These are phyloP conservation scores for Malaclemys terrapin DNA, from an alignment of 2,113 vertebrate genomes.

Conservation along the genomic window DNA sequence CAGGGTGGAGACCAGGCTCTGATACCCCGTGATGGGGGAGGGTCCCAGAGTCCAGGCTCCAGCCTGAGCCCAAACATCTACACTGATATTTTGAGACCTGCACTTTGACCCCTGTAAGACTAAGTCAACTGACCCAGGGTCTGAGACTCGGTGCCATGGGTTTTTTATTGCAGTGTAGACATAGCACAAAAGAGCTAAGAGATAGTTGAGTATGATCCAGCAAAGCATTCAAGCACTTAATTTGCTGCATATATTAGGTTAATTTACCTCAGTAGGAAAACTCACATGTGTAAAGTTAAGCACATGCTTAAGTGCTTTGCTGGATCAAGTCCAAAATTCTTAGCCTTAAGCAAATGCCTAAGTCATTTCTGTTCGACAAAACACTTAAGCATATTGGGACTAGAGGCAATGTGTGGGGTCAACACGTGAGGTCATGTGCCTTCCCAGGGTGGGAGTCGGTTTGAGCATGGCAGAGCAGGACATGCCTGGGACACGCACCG, in stretches of 20 bases:
- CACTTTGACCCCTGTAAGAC: no score
- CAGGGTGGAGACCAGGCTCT: no score
- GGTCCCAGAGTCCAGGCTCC: no score
- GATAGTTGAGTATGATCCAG: not conserved
- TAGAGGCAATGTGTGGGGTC: not conserved
- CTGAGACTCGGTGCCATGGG: no score
- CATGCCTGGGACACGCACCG: not conserved
- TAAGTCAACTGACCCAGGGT: no score
- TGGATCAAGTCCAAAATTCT: conserved; percentile 2
- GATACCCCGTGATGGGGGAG: no score
- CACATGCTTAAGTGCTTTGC: conserved; percentile 1
- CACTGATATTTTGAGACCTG: no score
- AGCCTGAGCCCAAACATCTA: no score
- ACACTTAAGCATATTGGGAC: not conserved
- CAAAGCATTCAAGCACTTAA: not conserved
- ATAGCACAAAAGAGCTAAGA: no score
- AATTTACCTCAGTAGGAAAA: not conserved
- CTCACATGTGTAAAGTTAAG: not conserved
- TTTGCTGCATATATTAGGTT: not conserved
- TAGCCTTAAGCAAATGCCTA: not conserved
- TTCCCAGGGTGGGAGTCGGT: no score
- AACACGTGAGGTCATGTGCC: not conserved
- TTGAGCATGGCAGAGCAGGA: not conserved
- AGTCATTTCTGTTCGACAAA: not conserved
- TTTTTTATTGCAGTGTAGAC: no score